Evolutionary conservation across 2,888 invertebrate genomes (phyloP).

Genomic region (Calameuta idolon): DNA sequence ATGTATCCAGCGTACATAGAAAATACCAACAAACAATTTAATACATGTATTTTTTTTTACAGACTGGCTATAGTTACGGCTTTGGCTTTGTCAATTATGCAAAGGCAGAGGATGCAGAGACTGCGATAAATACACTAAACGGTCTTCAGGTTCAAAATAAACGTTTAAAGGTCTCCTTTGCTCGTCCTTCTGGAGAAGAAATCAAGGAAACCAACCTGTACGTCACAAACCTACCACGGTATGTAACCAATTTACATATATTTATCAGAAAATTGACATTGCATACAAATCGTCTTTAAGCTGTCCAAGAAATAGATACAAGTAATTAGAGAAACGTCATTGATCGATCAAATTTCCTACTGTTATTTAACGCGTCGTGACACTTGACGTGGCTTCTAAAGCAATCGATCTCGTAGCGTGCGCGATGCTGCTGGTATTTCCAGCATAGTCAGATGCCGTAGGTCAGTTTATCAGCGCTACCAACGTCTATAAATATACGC

Average conservation of each 20-base stretch:
- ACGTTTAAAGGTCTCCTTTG: slow-evolving; percentile 92
- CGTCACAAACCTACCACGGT: slow-evolving; percentile 90
- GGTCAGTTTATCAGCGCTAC: too few relatives aligned
- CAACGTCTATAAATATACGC: too few relatives aligned
- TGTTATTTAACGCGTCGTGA: too few relatives aligned
- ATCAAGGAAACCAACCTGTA: slow-evolving; percentile 96
- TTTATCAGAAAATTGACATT: too few relatives aligned
- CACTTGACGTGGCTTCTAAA: too few relatives aligned
- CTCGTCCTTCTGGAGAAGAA: slow-evolving; percentile 90
- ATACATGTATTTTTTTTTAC: slow-evolving; percentile 38
- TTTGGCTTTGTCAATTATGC: slow-evolving; percentile 96
- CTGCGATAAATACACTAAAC: slow-evolving; percentile 89
- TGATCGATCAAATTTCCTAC: too few relatives aligned
- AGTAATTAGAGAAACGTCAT: too few relatives aligned
- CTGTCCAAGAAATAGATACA: too few relatives aligned
- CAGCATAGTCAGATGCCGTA: too few relatives aligned
- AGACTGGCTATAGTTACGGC: slow-evolving; percentile 96
- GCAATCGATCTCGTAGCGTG: too few relatives aligned
- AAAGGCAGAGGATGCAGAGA: slow-evolving; percentile 84
- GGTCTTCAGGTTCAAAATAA: slow-evolving; percentile 92
- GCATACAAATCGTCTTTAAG: too few relatives aligned
- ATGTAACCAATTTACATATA: slow-evolving; percentile 22
- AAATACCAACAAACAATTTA: slow-evolving; percentile 3
- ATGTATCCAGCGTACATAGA: slow-evolving; percentile 11
- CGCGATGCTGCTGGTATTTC: too few relatives aligned